Evolutionary conservation across 2,888 invertebrate genomes (phyloP), one percentile per base, ranked within the genome.

Genomic region (Watsonalla binaria): DNA sequence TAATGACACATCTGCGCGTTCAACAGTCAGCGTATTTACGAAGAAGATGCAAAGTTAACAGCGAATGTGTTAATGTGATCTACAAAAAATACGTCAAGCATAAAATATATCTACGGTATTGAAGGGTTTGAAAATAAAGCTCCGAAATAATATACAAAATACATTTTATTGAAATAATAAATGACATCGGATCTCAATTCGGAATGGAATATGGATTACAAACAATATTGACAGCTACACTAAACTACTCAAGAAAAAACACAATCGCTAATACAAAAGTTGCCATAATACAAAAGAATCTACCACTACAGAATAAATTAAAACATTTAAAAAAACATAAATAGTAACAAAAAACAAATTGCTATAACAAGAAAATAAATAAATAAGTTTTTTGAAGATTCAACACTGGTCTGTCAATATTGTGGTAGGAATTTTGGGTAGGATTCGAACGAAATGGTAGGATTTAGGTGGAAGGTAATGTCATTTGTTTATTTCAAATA

Each of bases 351-450:
- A 86, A 85, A 80, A 82, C 76, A 86, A 86, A 83, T 78, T 72
- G 73, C 66, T 80, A 82, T 78, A 90, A 90, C 89, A 90, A 87
- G 76, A 82, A 79, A 79, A 80, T 67, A 80, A 84, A 88, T 85
- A 88, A 86, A 88, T 83, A 86, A 72, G 82, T 81, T 80, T 24
- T 90, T 84, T 70, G 82, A 82, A 84, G 84, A 86, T 82, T 84
- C 90, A 91, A 91, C 91, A 90, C 90, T 83, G 91, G 88, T 76
- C 91, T 91, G 91, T 91, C 91, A 91, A 91, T 91, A 91, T 91
- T 90, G 91, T 78, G 73, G 71, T 65, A 57, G 74, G 74, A 78
- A 57, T 46, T 77, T 80, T 68, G 42, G 11, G 9, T 37, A 37
- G 37, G 37, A 65, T 58, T 59, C 61, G 60, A 56, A 58, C 55